These are phyloP conservation scores for Meandrusa payeni DNA, from an alignment of 2,888 invertebrate species.

Conservation along the genomic window DNA sequence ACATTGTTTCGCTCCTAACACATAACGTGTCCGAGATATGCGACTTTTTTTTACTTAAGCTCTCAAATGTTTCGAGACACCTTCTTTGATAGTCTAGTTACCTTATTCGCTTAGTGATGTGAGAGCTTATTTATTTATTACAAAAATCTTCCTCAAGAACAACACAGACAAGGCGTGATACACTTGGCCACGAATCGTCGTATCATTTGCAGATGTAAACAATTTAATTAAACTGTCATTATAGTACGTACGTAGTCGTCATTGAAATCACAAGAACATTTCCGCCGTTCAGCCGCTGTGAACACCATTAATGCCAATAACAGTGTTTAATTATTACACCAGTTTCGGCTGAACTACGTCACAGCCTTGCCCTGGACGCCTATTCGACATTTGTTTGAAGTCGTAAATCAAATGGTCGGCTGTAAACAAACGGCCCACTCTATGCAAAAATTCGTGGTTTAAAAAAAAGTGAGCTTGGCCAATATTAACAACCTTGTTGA, in stretches of 20 bases:
- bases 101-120: too few relatives aligned
- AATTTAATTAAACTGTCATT: constrained; percentile 9
- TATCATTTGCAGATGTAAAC: constrained; percentile 4
- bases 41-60: too few relatives aligned
- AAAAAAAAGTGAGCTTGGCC: constrained; percentile 42
- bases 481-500: constrained; percentile 50
- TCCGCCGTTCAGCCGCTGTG: constrained; percentile 13
- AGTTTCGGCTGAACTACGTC: constrained; percentile 43
- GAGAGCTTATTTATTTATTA: too few relatives aligned
- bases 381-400: constrained; percentile 37
- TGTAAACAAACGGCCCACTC: constrained; percentile 63
- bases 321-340: constrained; percentile 31
- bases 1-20: too few relatives aligned
- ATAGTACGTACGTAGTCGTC: constrained; percentile 2
- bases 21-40: too few relatives aligned
- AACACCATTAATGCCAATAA: constrained; percentile 27
- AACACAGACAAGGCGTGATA: neutral
- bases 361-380: constrained; percentile 52
- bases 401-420: constrained; percentile 56
- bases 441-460: constrained; percentile 46
- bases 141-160: neutral
- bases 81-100: too few relatives aligned
- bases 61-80: too few relatives aligned
- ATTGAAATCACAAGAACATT: constrained; percentile 11
- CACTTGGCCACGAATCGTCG: neutral